Evolutionary conservation across 2,888 invertebrate species (phyloP).

Genomic region (Polietes domitor): DNA sequence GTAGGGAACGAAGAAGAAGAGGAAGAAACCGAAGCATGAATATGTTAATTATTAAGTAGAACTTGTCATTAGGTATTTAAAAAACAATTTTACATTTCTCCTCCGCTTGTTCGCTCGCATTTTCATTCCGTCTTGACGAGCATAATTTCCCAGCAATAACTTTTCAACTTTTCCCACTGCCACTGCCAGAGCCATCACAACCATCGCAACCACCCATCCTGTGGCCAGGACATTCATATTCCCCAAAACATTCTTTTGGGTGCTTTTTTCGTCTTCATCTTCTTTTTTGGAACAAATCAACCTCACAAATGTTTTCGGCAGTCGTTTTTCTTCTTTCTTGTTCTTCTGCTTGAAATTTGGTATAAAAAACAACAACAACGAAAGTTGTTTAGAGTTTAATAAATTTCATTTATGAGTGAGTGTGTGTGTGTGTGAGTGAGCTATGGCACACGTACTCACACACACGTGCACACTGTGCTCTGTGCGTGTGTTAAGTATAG

Average conservation of each 20-base stretch:
- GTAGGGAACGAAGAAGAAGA: neutral
- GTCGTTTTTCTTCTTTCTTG: constrained; percentile 45
- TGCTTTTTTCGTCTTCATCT: neutral
- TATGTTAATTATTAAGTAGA: constrained; percentile 58
- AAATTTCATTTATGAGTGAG: constrained; percentile 6
- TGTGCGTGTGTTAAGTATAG: constrained; percentile 19
- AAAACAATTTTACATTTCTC: constrained; percentile 62
- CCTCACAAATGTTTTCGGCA: constrained; percentile 52
- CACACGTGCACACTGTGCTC: constrained; percentile 6
- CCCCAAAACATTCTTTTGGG: constrained; percentile 15
- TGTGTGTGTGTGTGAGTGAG: neutral
- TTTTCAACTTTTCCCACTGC: constrained; percentile 41
- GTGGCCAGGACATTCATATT: neutral
- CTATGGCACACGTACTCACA: constrained; percentile 11
- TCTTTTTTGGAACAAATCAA: constrained; percentile 54
- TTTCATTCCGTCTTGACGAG: constrained; percentile 15
- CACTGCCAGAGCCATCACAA: neutral
- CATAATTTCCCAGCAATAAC: constrained; percentile 56
- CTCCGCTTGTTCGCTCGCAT: neutral
- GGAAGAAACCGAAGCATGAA: constrained; percentile 23
- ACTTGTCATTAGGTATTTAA: constrained; percentile 65
- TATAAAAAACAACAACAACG: neutral
- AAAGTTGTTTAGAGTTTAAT: constrained; percentile 32
- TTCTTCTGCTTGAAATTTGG: neutral
- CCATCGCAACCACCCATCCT: neutral